Base-by-base conservation (phyloP, 64 coral and sea anemone genomes). In the Astreopora myriophthalma region DNA sequence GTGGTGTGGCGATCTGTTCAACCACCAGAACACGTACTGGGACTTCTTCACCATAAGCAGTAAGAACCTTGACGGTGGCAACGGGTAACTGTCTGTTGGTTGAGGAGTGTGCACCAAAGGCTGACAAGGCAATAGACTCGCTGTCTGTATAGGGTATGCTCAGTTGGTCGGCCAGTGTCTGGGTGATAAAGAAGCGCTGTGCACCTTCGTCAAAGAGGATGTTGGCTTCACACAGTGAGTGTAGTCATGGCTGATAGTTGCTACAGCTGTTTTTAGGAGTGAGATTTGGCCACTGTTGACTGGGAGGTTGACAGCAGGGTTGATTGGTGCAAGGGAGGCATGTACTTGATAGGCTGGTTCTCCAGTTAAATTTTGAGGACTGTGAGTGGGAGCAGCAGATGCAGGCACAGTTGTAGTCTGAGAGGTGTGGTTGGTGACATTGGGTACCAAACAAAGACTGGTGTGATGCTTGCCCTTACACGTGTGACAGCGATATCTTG, bases 181-280 rank as follows among this genome's bases (percentile, higher is more conserved):
- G 30, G 17, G 88, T 90, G 24, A 90, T 90, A 32, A 90, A 90
- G 26, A 74, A 90, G 36, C 88, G 73, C 66, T 90, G 88, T 68
- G 74, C 88, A 24, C 74, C 74, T 48, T 90, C 88, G 79, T 90
- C 75, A 69, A 90, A 69, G 20, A 90, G 88, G 12, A 90, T 90
- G 35, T 90, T 90, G 12, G 75, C 88, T 48, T 90, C 57, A 39
- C 57, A 39, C 74, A 25, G 24, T 65, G 26, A 44, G 11, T 34
- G 22, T 71, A 9, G 34, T 34, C 5, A 39, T 63, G 20, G 39
- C 62, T 32, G 29, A 91, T 40, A 34, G 65, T 31, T 34, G 75
- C 69, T 94, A 88, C 61, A 9, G 91, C 91, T 37, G 84, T 93
- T 69, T 93, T 93, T 14, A 93, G 52, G 0, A 87, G 24, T 31